These are phyloP conservation scores for Carabus problematicus DNA, from an alignment of 2,888 invertebrate species.

Conservation along the genomic window DNA sequence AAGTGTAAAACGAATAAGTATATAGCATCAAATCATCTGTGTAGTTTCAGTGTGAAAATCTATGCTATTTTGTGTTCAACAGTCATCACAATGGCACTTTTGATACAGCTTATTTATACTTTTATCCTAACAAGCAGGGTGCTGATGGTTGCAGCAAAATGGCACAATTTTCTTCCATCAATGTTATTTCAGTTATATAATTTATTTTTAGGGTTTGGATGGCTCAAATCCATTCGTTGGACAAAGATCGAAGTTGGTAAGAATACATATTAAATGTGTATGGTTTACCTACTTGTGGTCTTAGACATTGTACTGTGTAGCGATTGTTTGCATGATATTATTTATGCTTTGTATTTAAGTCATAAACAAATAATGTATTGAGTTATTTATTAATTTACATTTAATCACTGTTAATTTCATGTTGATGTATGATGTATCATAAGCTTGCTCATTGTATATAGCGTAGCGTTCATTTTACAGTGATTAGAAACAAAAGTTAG, in stretches of 20 bases:
- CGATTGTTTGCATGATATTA: constrained; percentile 31
- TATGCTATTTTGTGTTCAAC: constrained; percentile 29
- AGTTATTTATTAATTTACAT: constrained; percentile 25
- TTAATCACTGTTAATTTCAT: constrained; percentile 14
- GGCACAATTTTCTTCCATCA: constrained; percentile 38
- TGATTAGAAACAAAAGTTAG: constrained; percentile 16
- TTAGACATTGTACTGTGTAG: constrained; percentile 35
- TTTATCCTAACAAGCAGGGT: constrained; percentile 4
- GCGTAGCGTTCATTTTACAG: constrained; percentile 26
- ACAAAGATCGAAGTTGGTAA: constrained; percentile 63
- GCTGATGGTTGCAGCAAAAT: constrained; percentile 31
- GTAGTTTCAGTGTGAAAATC: constrained; percentile 31
- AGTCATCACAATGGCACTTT: too few relatives aligned
- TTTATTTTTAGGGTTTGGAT: constrained; percentile 61
- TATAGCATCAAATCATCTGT: constrained; percentile 22
- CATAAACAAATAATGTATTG: constrained; percentile 19
- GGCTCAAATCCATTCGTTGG: constrained; percentile 61
- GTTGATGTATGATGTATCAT: constrained; percentile 16
- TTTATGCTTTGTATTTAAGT: constrained; percentile 29
- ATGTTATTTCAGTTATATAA: constrained; percentile 45
- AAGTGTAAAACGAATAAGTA: background rate
- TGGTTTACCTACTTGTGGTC: constrained; percentile 52
- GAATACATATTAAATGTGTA: constrained; percentile 56
- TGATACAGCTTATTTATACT: too few relatives aligned
- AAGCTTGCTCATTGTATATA: constrained; percentile 29